phyloP scores from a whole-genome alignment of 2,888 invertebrate genomes.

The Daptonema setosum region DNA sequence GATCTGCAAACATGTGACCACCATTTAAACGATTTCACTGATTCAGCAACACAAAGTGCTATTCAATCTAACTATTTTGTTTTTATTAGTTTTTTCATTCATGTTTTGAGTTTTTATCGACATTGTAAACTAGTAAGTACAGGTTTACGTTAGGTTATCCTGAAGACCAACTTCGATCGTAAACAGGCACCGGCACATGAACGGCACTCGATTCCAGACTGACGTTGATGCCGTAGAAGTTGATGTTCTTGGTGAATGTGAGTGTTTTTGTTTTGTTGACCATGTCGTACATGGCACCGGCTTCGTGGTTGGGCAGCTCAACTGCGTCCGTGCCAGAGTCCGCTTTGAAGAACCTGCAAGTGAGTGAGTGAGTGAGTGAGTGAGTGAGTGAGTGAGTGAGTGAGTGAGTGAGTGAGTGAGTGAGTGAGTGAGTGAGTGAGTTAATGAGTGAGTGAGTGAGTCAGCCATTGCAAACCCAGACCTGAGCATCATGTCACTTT shows the following conservation, averaged over 20 bases:
- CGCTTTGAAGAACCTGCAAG: neutral
- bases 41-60: neutral
- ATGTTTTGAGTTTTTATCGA: no score
- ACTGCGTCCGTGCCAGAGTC: neutral
- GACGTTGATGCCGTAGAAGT: constrained; percentile 6
- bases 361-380: no score
- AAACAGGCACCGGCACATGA: constrained; percentile 36
- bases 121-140: no score
- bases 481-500: neutral
- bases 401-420: no score
- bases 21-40: neutral
- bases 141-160: no score
- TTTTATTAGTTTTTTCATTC: no score
- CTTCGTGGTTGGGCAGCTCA: neutral
- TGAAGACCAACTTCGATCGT: constrained; percentile 29
- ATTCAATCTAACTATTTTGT: no score
- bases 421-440: no score
- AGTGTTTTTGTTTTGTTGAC: neutral
- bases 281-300: neutral
- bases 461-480: no score
- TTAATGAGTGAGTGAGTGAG: no score
- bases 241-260: neutral
- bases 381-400: no score
- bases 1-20: constrained; percentile 40
- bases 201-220: constrained; percentile 25